Evolutionary conservation across 1,140 invertebrate species (phyloP), one percentile per base, ranked within the genome.

Genomic region (Venustaconcha ellipsiformis): DNA sequence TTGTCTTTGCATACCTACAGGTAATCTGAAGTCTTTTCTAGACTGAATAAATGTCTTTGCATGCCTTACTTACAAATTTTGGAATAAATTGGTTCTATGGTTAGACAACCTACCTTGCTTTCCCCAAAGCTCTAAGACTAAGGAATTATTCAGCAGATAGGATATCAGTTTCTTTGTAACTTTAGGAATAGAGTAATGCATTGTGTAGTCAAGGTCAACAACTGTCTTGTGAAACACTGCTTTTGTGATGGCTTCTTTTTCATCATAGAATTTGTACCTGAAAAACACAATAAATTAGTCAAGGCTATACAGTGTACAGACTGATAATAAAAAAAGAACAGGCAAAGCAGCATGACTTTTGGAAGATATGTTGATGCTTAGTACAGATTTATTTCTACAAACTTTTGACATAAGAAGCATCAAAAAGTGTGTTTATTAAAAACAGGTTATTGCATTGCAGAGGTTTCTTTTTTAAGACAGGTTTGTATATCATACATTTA

Each of bases 91-190:
- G n/a, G 8, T 26, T 14, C 14, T 8, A 23, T 17, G 55, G n/a
- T n/a, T 18, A 12, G 12, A 23, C 20, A 67, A 65, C 71, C 48
- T 76, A 85, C 84, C 78, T 80, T 86, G 84, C 66, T 82, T 81
- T 18, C 84, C 84, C 84, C 82, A 84, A 18, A 86, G 74, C 74
- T 86, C 84, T 23, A 86, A 30, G 18, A 86, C 83, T 23, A 86
- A 59, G 12, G 79, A 80, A 18, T 82, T 67, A 56, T 71, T 80
- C 69, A 77, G 74, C 18, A 86, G 63, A 57, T 83, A 81, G 14
- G 78, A 65, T 26, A 84, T 70, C 23, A 85, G 74, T 14, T 82
- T 70, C 30, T 80, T 55, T 15, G 78, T 78, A 3, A 85, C 78
- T 30, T 78, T 79, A 48, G 78, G 74, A 17, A 72, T 64, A 14